These are phyloP conservation scores for Dolichopus griseipennis DNA, from an alignment of 2,888 invertebrate genomes.

Conservation along the genomic window DNA sequence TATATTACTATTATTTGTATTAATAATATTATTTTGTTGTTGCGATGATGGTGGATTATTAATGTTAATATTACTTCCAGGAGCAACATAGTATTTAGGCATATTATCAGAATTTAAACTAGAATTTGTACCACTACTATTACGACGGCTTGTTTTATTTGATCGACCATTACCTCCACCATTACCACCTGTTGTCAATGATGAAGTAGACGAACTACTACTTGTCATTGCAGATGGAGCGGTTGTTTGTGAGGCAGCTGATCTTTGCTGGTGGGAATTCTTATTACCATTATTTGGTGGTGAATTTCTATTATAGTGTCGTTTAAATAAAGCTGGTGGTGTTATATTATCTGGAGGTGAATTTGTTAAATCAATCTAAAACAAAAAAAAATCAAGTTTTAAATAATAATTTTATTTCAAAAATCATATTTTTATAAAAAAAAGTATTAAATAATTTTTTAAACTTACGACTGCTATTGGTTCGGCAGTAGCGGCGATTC, in stretches of 20 bases:
- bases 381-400: slow-evolving; percentile 8
- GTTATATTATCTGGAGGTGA: slow-evolving; percentile 19
- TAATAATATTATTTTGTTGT: slow-evolving; percentile 21
- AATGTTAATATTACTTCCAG: slow-evolving; percentile 16
- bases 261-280: slow-evolving; percentile 18
- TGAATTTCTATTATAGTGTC: slow-evolving; percentile 19
- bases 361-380: slow-evolving; percentile 22
- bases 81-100: slow-evolving; percentile 15
- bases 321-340: slow-evolving; percentile 11
- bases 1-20: slow-evolving; percentile 15
- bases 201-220: slow-evolving; percentile 5
- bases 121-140: slow-evolving; percentile 21
- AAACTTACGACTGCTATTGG: slow-evolving; percentile 9
- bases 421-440: not conserved
- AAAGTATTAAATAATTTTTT: not conserved
- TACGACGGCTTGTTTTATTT: slow-evolving; percentile 23
- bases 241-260: slow-evolving; percentile 23
- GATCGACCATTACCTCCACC: slow-evolving; percentile 15
- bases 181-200: slow-evolving; percentile 12
- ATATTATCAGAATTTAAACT: not conserved
- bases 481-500: slow-evolving; percentile 2
- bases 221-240: slow-evolving; percentile 19
- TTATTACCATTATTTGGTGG: slow-evolving; percentile 16
- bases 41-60: slow-evolving; percentile 24
- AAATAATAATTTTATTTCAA: not conserved